Evolutionary conservation across 2,797 vertebrate genomes (phyloP).

Genomic region (Pantherophis alleghaniensis): DNA sequence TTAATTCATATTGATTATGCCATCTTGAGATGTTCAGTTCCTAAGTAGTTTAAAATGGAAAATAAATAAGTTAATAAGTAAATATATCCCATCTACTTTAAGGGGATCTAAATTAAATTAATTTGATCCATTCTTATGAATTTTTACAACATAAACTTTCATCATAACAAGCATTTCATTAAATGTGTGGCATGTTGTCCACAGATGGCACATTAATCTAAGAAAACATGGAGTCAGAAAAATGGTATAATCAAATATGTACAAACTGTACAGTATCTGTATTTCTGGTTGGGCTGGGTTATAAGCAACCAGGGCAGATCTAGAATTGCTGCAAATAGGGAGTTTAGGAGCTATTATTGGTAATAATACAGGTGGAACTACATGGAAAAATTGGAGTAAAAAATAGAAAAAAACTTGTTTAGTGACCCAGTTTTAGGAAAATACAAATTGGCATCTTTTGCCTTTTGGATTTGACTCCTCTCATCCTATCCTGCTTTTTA

Average conservation of each 20-base stretch:
- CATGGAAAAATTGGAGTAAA: not conserved
- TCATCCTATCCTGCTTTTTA: not conserved
- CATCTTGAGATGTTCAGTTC: not conserved
- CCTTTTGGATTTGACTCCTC: not conserved
- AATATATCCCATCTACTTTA: not conserved
- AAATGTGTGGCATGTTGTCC: not conserved
- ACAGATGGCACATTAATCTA: not conserved
- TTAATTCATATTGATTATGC: not conserved
- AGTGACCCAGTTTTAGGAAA: not conserved
- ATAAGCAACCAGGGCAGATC: not conserved
- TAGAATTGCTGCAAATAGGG: not conserved
- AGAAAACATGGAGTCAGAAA: not conserved
- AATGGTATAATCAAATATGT: not conserved
- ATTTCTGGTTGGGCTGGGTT: not conserved
- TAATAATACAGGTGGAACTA: not conserved
- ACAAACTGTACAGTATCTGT: not conserved
- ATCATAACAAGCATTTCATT: not conserved
- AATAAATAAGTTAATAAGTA: not conserved
- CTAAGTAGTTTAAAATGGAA: not conserved
- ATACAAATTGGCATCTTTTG: not conserved
- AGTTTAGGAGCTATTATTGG: not conserved
- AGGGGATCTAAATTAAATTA: not conserved
- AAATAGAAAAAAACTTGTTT: not conserved
- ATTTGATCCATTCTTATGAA: not conserved
- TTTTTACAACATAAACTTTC: not conserved